These are phyloP conservation scores for Enteromius thamalakanensis DNA, from an alignment of 2,797 vertebrate genomes.

Conservation along the genomic window DNA sequence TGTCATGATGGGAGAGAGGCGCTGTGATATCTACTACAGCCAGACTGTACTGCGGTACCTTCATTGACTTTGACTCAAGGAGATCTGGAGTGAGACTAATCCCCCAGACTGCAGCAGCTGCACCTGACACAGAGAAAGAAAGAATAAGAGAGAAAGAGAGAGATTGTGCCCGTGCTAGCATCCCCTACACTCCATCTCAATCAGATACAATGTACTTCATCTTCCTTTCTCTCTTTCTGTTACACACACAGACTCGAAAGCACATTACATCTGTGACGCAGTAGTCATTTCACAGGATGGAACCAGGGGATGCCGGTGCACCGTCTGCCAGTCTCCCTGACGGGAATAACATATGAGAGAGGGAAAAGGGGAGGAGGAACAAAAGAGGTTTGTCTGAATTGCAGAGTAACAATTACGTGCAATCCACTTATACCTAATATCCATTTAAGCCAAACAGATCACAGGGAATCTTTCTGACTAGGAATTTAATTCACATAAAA, in stretches of 20 bases:
- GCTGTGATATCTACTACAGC: slow-evolving; percentile 44
- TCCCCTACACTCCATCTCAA: slow-evolving; percentile 13
- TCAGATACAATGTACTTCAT: slow-evolving; percentile 28
- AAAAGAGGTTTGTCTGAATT: slow-evolving; percentile 23
- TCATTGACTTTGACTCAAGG: slow-evolving; percentile 77
- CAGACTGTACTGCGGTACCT: slow-evolving; percentile 66
- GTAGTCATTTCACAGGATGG: slow-evolving; percentile 69
- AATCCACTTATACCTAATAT: slow-evolving; percentile 24
- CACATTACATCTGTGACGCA: slow-evolving; percentile 64
- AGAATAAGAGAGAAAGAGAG: slow-evolving; percentile 21
- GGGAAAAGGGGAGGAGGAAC: slow-evolving; percentile 19
- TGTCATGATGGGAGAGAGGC: slow-evolving; percentile 5
- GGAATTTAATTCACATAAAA: slow-evolving; percentile 1
- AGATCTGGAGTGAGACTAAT: slow-evolving; percentile 61
- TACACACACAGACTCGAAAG: slow-evolving; percentile 19
- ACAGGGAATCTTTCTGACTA: not conserved
- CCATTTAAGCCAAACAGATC: slow-evolving; percentile 10
- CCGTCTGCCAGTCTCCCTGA: slow-evolving; percentile 48
- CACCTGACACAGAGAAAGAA: slow-evolving; percentile 67
- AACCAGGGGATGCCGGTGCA: slow-evolving; percentile 60
- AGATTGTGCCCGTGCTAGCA: slow-evolving; percentile 48
- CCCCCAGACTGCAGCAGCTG: slow-evolving; percentile 70
- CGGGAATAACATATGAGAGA: slow-evolving; percentile 42
- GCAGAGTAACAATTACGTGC: not conserved
- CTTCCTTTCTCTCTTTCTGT: slow-evolving; percentile 13